Evolutionary conservation across 1,140 invertebrate species (phyloP).

Genomic region (Muscidifurax raptorellus): DNA sequence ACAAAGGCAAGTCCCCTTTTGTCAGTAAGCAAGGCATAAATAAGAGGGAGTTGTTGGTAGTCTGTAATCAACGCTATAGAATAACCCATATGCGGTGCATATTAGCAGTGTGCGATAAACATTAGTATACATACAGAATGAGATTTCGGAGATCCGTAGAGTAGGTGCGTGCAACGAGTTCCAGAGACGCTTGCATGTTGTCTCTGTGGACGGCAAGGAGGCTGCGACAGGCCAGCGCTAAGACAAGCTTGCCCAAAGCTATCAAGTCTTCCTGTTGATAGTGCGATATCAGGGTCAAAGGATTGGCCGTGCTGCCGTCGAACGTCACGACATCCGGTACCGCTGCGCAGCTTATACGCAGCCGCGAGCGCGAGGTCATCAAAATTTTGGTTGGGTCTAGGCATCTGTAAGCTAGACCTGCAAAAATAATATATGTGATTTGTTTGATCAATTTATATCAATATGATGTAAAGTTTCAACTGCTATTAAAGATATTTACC

Average conservation of each 20-base stretch:
- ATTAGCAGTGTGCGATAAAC: neutral
- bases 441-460: slow-evolving; percentile 20
- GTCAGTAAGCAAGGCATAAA: neutral
- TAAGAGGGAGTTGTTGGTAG: neutral
- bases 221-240: slow-evolving; percentile 93
- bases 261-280: slow-evolving; percentile 96
- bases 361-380: slow-evolving; percentile 81
- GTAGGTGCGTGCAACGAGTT: slow-evolving; percentile 92
- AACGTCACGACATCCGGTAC: slow-evolving; percentile 88
- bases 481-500: slow-evolving; percentile 66
- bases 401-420: slow-evolving; percentile 82
- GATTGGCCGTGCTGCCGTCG: slow-evolving; percentile 82
- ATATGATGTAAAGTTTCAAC: neutral
- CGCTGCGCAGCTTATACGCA: slow-evolving; percentile 88
- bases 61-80: neutral
- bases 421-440: neutral
- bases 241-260: slow-evolving; percentile 91
- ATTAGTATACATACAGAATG: slow-evolving; percentile 85
- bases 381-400: slow-evolving; percentile 96
- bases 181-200: slow-evolving; percentile 90
- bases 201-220: slow-evolving; percentile 90
- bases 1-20: neutral
- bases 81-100: neutral
- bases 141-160: slow-evolving; percentile 95
- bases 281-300: slow-evolving; percentile 83